Evolutionary conservation across 2,797 vertebrate genomes (phyloP).

Genomic region (Vultur gryphus): DNA sequence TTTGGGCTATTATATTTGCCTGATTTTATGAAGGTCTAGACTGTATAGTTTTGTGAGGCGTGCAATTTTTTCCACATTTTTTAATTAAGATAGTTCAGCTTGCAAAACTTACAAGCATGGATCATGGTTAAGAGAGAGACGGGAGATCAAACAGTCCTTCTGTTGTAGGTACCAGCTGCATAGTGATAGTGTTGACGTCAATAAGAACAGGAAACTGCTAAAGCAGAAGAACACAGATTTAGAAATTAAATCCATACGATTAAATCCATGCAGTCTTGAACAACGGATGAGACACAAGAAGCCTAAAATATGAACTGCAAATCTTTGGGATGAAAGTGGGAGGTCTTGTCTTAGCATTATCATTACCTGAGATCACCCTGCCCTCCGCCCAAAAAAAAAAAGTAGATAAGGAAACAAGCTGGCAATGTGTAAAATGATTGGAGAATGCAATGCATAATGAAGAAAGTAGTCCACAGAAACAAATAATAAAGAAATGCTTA

Average conservation of each 20-base stretch:
- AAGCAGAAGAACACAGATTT: neutral
- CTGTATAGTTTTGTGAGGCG: neutral
- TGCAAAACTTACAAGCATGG: neutral
- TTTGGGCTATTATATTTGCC: neutral
- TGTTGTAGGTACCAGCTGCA: neutral
- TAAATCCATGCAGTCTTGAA: neutral
- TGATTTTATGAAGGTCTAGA: neutral
- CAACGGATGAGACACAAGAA: neutral
- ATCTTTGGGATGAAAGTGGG: neutral
- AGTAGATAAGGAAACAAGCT: accelerated
- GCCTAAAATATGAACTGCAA: neutral
- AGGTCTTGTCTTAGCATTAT: neutral
- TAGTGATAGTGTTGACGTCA: neutral
- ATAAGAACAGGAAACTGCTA: neutral
- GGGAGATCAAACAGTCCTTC: neutral
- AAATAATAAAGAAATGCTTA: neutral
- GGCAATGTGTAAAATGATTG: neutral
- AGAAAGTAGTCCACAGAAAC: neutral
- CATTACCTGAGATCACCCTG: neutral
- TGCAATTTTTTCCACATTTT: neutral
- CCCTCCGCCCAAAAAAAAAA: accelerated
- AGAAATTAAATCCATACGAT: neutral
- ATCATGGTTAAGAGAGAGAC: neutral
- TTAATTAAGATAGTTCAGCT: neutral
- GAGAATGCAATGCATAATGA: neutral